phyloP scores from a whole-genome alignment of 2,113 vertebrate genomes.

The Pachypanchax playfairii region DNA sequence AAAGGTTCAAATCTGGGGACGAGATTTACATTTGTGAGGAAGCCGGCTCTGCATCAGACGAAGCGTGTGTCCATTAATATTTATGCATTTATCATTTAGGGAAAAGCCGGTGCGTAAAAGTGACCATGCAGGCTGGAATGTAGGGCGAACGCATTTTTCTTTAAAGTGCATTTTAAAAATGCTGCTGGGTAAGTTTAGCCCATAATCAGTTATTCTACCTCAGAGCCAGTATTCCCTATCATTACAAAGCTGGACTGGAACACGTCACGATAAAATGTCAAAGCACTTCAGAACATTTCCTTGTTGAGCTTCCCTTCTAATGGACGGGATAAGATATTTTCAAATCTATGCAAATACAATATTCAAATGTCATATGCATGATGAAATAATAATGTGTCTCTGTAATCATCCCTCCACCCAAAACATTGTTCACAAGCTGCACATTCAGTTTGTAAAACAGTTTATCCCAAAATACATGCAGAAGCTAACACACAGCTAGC shows the following conservation, averaged over 20 bases:
- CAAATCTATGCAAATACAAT: background rate
- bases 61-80: constrained; percentile 24
- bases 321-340: background rate
- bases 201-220: constrained; percentile 10
- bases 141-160: constrained; percentile 49
- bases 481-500: no score
- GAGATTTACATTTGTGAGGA: constrained; percentile 45
- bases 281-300: background rate
- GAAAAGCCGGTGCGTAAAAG: constrained; percentile 50
- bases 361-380: background rate
- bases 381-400: background rate
- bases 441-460: no score
- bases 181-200: constrained; percentile 20
- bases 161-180: constrained; percentile 69
- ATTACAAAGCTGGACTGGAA: constrained; percentile 10
- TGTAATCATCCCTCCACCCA: background rate
- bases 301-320: background rate
- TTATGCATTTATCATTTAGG: constrained; percentile 35
- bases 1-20: constrained; percentile 24
- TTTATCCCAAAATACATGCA: no score
- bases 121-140: constrained; percentile 61
- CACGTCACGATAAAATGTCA: constrained; percentile 7
- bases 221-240: background rate
- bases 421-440: no score
- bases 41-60: constrained; percentile 22